Conservation (phyloP, 2,797 vertebrate species). For the Anabacerthia variegaticeps region DNA sequence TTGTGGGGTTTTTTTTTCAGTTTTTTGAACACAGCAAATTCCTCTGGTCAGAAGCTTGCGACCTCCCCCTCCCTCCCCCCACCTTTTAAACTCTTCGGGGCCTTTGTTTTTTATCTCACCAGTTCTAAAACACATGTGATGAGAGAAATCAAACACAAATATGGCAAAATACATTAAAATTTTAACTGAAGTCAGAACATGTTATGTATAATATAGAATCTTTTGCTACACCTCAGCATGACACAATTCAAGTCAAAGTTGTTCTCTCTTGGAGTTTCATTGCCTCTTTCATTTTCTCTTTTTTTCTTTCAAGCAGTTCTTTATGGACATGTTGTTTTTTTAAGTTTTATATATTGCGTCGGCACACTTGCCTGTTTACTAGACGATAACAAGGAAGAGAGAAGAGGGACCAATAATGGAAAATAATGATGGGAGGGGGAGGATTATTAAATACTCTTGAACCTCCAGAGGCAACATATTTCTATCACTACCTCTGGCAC, state of each 20-base stretch:
- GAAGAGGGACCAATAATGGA: conserved; percentile 59
- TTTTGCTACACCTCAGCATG: neutral
- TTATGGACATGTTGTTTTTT: neutral
- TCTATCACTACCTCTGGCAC: conserved; percentile 67
- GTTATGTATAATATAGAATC: neutral
- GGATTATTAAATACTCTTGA: conserved; percentile 69
- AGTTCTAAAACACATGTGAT: neutral
- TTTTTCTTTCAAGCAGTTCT: neutral
- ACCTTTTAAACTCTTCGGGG: neutral
- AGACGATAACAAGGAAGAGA: conserved; percentile 61
- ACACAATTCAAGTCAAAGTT: neutral
- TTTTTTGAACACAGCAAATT: neutral
- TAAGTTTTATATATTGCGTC: neutral
- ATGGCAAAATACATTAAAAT: neutral
- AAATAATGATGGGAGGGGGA: conserved; percentile 41
- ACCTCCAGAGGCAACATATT: conserved; percentile 65
- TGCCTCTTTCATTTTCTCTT: neutral
- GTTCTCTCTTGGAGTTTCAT: neutral
- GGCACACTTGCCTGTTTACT: conserved; percentile 57
- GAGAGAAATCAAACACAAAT: neutral
- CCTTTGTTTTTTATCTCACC: neutral
- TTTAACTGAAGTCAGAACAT: neutral
- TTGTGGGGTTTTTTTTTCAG: no score
- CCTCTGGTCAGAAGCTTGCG: neutral
- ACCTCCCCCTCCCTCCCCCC: rapidly evolving